Evolutionary conservation across 2,113 vertebrate species (phyloP).

Genomic region (Rallus limicola): DNA sequence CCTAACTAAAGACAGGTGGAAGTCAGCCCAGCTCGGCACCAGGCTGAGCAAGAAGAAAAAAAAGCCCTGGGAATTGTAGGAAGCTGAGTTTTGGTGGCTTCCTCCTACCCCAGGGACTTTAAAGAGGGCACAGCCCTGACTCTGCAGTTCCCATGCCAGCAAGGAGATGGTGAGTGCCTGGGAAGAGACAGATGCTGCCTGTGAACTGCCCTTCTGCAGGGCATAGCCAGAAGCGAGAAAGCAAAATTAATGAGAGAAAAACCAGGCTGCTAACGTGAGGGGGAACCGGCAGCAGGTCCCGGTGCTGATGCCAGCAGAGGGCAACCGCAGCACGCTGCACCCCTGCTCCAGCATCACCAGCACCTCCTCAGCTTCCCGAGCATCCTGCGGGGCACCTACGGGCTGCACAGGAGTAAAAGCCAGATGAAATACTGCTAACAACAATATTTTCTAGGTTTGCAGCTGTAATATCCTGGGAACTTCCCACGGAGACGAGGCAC

Average conservation of each 20-base stretch:
- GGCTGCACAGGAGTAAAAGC: too few species aligned
- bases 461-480: neutral
- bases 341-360: neutral
- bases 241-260: neutral
- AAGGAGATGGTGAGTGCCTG: accelerated
- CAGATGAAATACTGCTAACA: too few species aligned
- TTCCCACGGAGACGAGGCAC: neutral
- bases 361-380: neutral
- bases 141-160: neutral
- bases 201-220: neutral
- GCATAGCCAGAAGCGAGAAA: neutral
- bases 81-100: neutral
- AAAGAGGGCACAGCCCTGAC: accelerated
- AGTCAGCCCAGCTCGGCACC: neutral
- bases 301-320: neutral
- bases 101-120: neutral
- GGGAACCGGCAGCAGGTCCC: accelerated
- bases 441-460: neutral
- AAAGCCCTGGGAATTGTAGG: neutral
- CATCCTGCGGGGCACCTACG: neutral
- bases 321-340: neutral
- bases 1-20: neutral
- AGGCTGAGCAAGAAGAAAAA: neutral
- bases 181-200: neutral
- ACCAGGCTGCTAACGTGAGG: neutral